Percentiles rank a stretch among this genome's conserved stretches.
These are phyloP conservation scores for Syngnathus scovelli DNA, from an alignment of 2,113 vertebrate species.

Conservation along the genomic window DNA sequence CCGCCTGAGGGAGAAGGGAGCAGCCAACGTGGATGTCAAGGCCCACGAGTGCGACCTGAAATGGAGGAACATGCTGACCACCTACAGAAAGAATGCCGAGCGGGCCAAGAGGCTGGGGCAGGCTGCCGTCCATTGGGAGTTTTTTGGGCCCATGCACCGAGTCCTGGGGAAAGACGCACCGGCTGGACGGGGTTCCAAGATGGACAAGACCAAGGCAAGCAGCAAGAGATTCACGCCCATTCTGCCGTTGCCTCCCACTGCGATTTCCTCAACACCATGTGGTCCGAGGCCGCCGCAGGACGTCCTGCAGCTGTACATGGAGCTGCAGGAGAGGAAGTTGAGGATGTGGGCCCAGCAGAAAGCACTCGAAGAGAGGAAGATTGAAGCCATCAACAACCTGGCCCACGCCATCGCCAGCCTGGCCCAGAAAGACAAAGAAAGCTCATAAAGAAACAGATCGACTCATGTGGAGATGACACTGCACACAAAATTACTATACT, in stretches of 20 bases:
- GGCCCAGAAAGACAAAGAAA: conserved; percentile 55
- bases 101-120: conserved; percentile 60
- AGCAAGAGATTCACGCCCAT: conserved; percentile 69
- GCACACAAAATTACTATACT: background rate
- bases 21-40: conserved; percentile 47
- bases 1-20: conserved; percentile 53
- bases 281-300: conserved; percentile 62
- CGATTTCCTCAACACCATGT: conserved; percentile 7
- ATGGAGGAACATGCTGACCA: conserved; percentile 75
- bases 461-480: background rate
- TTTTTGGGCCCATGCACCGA: conserved; percentile 68
- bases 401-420: conserved; percentile 71
- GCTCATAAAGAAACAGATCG: background rate
- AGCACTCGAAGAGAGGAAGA: conserved; percentile 72
- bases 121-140: conserved; percentile 71
- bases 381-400: conserved; percentile 73
- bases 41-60: conserved; percentile 75
- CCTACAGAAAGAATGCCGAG: conserved; percentile 71
- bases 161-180: conserved; percentile 67
- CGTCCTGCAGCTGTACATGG: conserved; percentile 73
- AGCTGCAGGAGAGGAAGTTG: conserved; percentile 75
- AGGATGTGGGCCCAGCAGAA: conserved; percentile 76
- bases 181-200: conserved; percentile 57
- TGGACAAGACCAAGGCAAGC: conserved; percentile 50
- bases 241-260: conserved; percentile 61